Base-by-base conservation (phyloP, 2,888 invertebrate genomes). In the Polydrusus cervinus region DNA sequence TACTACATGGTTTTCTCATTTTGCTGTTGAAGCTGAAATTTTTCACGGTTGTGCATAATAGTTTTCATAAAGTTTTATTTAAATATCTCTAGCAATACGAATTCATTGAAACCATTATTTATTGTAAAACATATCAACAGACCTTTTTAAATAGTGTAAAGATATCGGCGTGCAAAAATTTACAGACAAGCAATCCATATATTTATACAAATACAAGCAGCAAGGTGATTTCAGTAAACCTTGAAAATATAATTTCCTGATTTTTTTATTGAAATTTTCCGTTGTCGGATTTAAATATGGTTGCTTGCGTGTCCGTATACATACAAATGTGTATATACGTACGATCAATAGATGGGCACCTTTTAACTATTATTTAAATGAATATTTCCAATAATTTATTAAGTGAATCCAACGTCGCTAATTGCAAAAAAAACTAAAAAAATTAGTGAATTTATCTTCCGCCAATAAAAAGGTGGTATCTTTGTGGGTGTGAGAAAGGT, bases 201-300 rank as follows among this genome's bases (percentile, higher is more conserved):
- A 47, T 8, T 16, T 47, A 16, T 47, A 16, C 47, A 47, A 43
- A 16, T 47, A 47, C n/a, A 47, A 16, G n/a, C 8, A 16, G 9
- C 47, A 47, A 47, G 47, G 47, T 16, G 47, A 16, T 16, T 47
- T 47, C 14, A 16, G 16, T 8, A 8, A 47, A 47, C 47, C 47
- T 47, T 47, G 47, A 47, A 14, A 16, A 47, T 16, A 14, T 14
- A 47, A 47, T 47, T 47, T 47, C 47, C 47, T 47, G 47, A 6
- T 47, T 47, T 47, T 45, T 47, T 47, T 47, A n/a, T 14, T 47
- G 3, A 47, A 47, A 8, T 47, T 47, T 47, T 47, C n/a, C n/a
- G n/a, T 47, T 8, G 13, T n/a, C 16, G 16, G 9, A 1, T 47
- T 14, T 45, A 14, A 14, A 14, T 45, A 45, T 47, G 16, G 14